Percentiles rank a stretch among this genome's conserved stretches.
Evolutionary conservation across 2,888 invertebrate genomes (phyloP).

Genomic region (Agrilus biguttatus): DNA sequence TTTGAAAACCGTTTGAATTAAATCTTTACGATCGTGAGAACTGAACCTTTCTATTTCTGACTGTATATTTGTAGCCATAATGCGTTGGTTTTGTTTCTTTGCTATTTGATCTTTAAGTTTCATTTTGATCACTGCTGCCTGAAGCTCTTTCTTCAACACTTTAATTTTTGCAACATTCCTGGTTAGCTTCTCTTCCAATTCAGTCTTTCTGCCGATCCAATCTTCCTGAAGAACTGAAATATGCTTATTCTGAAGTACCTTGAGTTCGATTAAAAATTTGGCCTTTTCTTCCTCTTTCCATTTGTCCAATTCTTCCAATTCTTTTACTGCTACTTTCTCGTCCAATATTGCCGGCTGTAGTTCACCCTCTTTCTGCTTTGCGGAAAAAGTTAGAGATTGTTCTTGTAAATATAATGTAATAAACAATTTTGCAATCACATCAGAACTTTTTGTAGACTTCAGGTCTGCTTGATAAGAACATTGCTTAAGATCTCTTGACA

Average conservation of each 20-base stretch:
- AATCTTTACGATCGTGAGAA: slow-evolving; percentile 16
- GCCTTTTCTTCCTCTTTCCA: slow-evolving; percentile 60
- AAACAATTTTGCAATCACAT: slow-evolving; percentile 17
- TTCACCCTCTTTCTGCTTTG: slow-evolving; percentile 7
- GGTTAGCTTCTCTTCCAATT: slow-evolving; percentile 41
- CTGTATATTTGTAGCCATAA: slow-evolving; percentile 6
- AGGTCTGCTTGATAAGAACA: slow-evolving; percentile 14
- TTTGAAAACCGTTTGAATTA: slow-evolving; percentile 23
- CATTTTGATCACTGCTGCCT: slow-evolving; percentile 35
- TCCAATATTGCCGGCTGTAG: slow-evolving; percentile 22
- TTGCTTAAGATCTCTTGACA: slow-evolving; percentile 4
- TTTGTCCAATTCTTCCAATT: slow-evolving; percentile 52
- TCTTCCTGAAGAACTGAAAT: slow-evolving; percentile 9
- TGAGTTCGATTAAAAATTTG: slow-evolving; percentile 44
- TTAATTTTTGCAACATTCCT: slow-evolving; percentile 47
- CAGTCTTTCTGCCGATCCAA: slow-evolving; percentile 24
- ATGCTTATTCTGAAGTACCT: slow-evolving; percentile 12
- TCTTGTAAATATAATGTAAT: slow-evolving; percentile 15
- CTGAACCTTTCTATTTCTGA: slow-evolving; percentile 11
- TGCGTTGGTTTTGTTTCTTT: slow-evolving; percentile 9
- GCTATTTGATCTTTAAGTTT: slow-evolving; percentile 13
- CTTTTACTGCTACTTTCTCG: slow-evolving; percentile 33
- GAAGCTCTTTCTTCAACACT: slow-evolving; percentile 41
- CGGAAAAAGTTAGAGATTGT: slow-evolving; percentile 8
- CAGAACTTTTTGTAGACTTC: slow-evolving; percentile 12